phyloP scores from a whole-genome alignment of 2,113 vertebrate species.

The Gorsachius goisagi region DNA sequence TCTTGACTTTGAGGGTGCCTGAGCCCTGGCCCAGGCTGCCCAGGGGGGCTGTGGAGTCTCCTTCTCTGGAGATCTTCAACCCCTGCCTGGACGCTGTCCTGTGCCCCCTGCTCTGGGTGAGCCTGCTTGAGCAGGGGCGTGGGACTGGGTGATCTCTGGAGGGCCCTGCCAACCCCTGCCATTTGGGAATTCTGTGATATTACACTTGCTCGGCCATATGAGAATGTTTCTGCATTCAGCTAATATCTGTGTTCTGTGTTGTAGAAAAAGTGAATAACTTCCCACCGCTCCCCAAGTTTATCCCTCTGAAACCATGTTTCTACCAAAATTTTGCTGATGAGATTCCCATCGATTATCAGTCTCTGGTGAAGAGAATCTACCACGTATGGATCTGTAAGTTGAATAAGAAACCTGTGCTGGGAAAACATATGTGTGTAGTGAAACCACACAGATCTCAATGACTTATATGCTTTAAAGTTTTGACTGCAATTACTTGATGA shows the following conservation, averaged over 20 bases:
- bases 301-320: conserved; percentile 92
- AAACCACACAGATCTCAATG: neutral
- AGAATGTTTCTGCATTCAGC: neutral
- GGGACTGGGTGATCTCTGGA: no score
- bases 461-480: neutral
- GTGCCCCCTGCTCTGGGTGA: no score
- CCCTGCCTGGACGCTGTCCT: no score
- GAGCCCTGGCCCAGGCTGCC: no score
- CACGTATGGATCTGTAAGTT: conserved; percentile 92
- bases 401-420: neutral
- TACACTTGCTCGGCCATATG: neutral
- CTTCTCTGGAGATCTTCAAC: no score
- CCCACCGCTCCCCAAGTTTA: conserved; percentile 85
- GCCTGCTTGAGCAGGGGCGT: no score
- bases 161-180: no score
- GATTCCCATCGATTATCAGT: conserved; percentile 84
- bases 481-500: neutral
- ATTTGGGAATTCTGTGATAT: neutral
- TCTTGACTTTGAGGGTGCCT: no score
- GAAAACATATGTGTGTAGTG: neutral
- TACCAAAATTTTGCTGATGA: conserved; percentile 93
- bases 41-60: no score
- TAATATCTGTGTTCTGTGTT: neutral
- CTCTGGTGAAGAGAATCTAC: conserved; percentile 88
- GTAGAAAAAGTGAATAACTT: conserved; percentile 90